Percentiles rank a stretch among this genome's conserved stretches.
Evolutionary conservation across 2,888 invertebrate species (phyloP).

Genomic region (Carterocephalus palaemon): DNA sequence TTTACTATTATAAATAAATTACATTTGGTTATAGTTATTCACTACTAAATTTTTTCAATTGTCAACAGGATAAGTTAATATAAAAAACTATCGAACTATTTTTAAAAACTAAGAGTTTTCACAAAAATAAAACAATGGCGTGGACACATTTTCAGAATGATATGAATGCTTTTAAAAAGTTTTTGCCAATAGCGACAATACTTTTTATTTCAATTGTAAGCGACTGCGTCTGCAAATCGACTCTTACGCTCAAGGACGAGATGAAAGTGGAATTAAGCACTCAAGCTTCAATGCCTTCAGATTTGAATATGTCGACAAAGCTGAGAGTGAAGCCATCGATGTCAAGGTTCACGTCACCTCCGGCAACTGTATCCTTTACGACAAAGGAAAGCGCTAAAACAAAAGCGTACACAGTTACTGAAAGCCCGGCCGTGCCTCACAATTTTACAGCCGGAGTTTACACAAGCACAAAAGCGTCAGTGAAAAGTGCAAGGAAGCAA

Average conservation of each 20-base stretch:
- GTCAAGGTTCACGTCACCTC: slow-evolving; percentile 46
- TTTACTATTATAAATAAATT: too few species aligned
- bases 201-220: slow-evolving; percentile 55
- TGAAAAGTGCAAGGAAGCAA: slow-evolving; percentile 68
- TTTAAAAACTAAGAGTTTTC: too few species aligned
- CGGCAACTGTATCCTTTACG: slow-evolving; percentile 52
- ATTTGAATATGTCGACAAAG: slow-evolving; percentile 43
- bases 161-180: slow-evolving; percentile 23
- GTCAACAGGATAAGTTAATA: slow-evolving; percentile 37
- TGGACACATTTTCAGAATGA: slow-evolving; percentile 11
- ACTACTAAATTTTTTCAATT: slow-evolving; percentile 21
- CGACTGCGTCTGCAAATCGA: slow-evolving; percentile 46
- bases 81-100: too few species aligned
- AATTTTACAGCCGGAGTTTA: slow-evolving; percentile 56
- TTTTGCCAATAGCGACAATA: slow-evolving; percentile 45
- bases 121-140: slow-evolving; percentile 26
- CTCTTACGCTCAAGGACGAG: slow-evolving; percentile 40
- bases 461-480: slow-evolving; percentile 56
- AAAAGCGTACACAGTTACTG: slow-evolving; percentile 54
- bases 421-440: slow-evolving; percentile 50
- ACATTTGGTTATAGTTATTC: too few species aligned
- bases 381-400: slow-evolving; percentile 62
- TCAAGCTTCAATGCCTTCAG: slow-evolving; percentile 42
- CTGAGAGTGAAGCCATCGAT: slow-evolving; percentile 51
- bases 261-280: slow-evolving; percentile 52